These are phyloP conservation scores for Lichenostomus cassidix DNA, from an alignment of 2,113 vertebrate species.

Conservation along the genomic window DNA sequence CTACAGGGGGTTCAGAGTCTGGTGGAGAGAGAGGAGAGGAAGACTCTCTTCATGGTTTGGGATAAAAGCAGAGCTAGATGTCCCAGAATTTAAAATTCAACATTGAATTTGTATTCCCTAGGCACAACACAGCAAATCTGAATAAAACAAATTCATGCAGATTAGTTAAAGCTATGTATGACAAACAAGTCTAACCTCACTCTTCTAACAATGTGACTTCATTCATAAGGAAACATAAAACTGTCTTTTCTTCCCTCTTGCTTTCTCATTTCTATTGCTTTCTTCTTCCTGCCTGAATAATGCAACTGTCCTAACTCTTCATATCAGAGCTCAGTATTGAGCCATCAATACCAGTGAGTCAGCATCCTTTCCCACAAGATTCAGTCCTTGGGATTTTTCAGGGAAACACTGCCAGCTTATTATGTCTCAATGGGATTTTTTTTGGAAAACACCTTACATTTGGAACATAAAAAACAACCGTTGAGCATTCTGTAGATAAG, in stretches of 20 bases:
- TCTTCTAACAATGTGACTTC: neutral
- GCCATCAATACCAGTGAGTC: constrained; percentile 31
- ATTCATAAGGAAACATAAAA: neutral
- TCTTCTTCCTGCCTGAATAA: neutral
- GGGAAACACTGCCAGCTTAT: constrained; percentile 28
- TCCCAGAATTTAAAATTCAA: neutral
- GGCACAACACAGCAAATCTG: neutral
- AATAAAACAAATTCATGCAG: neutral
- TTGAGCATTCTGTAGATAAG: neutral
- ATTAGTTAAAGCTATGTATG: neutral
- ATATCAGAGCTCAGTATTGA: neutral
- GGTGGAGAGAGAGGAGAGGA: neutral
- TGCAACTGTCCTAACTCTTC: neutral
- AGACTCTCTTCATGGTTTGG: neutral
- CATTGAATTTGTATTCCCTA: neutral
- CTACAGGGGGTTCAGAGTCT: neutral
- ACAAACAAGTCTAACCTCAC: neutral
- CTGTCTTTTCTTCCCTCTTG: neutral
- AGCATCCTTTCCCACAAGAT: constrained; percentile 35
- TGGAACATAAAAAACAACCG: neutral
- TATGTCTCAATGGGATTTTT: constrained; percentile 8
- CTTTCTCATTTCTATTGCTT: neutral
- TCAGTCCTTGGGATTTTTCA: constrained; percentile 52
- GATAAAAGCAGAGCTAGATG: neutral
- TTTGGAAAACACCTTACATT: constrained; percentile 64